A percentile compares a stretch with the other conserved stretches of the same genome.
Conservation (phyloP, 1,140 invertebrate species). For the Piezodorus guildinii region DNA sequence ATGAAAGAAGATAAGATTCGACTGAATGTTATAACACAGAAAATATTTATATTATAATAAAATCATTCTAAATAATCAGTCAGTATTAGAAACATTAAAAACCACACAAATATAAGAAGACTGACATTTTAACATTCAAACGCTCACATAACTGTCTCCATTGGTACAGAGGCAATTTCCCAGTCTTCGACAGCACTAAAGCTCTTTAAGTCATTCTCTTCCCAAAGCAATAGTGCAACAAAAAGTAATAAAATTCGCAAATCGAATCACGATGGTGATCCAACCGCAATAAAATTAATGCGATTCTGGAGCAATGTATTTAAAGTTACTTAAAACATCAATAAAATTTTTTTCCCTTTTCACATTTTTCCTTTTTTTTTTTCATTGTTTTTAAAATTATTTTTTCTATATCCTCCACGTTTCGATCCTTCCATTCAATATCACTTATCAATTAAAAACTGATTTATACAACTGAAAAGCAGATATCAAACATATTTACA, state of each 20-base stretch:
- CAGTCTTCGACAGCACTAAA: slow-evolving; percentile 15
- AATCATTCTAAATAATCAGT: slow-evolving; percentile 24
- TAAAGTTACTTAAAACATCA: slow-evolving; percentile 18
- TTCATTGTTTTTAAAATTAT: slow-evolving; percentile 11
- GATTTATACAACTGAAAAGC: slow-evolving; percentile 13
- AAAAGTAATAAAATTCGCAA: slow-evolving; percentile 10
- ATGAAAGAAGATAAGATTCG: background rate
- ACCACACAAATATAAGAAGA: slow-evolving; percentile 22
- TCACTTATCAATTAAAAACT: slow-evolving; percentile 1
- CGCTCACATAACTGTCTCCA: slow-evolving; percentile 16
- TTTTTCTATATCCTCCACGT: too few relatives aligned
- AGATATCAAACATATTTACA: slow-evolving; percentile 17
- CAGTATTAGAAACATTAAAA: slow-evolving; percentile 23
- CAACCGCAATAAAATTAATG: slow-evolving; percentile 16
- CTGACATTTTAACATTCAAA: slow-evolving; percentile 10
- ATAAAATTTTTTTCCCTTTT: slow-evolving; percentile 16
- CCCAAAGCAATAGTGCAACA: background rate
- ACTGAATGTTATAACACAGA: slow-evolving; percentile 15
- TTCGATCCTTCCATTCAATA: background rate
- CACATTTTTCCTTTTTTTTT: background rate
- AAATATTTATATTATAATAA: slow-evolving; percentile 19
- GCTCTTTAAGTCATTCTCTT: background rate
- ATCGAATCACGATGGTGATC: slow-evolving; percentile 14
- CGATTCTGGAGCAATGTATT: slow-evolving; percentile 8
- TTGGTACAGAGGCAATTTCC: background rate